Evolutionary conservation across 1,140 invertebrate genomes (phyloP).

Genomic region (Cyrtorhinus lividipennis): DNA sequence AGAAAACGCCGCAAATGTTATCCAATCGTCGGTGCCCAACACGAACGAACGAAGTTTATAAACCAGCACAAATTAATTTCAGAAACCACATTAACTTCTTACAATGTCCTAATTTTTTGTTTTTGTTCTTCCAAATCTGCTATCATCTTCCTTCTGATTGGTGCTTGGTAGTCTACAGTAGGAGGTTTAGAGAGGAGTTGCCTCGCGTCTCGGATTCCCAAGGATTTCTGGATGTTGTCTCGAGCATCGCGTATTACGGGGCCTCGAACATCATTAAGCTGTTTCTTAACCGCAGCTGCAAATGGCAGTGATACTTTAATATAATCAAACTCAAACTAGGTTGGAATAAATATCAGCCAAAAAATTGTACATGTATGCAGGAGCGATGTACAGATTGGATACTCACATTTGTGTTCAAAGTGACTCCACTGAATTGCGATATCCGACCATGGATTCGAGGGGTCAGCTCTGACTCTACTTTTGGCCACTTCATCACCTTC

Average conservation of each 20-base stretch:
- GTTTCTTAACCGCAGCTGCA: background rate
- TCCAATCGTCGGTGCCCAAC: too few relatives aligned
- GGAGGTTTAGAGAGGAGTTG: background rate
- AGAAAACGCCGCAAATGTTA: too few relatives aligned
- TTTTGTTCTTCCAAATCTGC: constrained; percentile 18
- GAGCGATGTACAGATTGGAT: too few relatives aligned
- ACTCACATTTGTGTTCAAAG: constrained; percentile 33
- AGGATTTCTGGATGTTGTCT: background rate
- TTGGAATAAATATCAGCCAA: too few relatives aligned
- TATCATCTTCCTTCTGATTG: constrained; percentile 12
- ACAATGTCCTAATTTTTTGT: constrained; percentile 2
- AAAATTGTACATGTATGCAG: too few relatives aligned
- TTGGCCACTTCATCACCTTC: constrained; percentile 30
- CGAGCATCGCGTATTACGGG: background rate
- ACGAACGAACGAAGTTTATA: too few relatives aligned
- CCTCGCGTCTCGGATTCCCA: constrained; percentile 1
- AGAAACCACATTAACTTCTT: too few relatives aligned
- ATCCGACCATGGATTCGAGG: constrained; percentile 51
- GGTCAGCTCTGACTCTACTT: background rate
- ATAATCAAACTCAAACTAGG: too few relatives aligned
- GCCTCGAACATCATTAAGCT: background rate
- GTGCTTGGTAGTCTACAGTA: background rate
- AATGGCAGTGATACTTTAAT: too few relatives aligned
- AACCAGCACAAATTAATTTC: too few relatives aligned
- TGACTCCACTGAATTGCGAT: constrained; percentile 51